Conservation (phyloP, 1,140 invertebrate genomes). For the Armadillidium nasatum region DNA sequence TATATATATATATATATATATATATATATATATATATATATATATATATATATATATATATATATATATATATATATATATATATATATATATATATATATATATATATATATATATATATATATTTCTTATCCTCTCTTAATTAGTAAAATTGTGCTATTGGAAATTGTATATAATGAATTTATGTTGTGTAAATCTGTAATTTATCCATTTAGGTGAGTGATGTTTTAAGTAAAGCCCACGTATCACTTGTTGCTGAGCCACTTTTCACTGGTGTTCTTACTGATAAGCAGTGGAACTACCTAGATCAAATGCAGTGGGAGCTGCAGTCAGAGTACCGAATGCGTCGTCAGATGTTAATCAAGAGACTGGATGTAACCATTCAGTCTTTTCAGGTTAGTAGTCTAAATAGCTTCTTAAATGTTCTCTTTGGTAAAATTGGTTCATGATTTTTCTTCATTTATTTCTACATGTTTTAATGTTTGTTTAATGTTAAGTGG, state of each 20-base stretch:
- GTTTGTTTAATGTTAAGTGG: constrained; percentile 66
- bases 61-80: too few species aligned
- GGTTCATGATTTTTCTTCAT: neutral
- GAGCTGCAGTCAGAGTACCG: constrained; percentile 75
- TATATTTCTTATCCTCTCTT: too few species aligned
- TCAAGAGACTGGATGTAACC: constrained; percentile 87
- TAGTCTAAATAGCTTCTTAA: neutral
- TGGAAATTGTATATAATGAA: neutral
- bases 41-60: too few species aligned
- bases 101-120: too few species aligned
- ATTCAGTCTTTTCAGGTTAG: constrained; percentile 57
- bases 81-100: too few species aligned
- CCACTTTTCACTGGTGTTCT: constrained; percentile 70
- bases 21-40: too few species aligned
- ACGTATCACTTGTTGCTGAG: constrained; percentile 58
- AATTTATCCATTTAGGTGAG: neutral
- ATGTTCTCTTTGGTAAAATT: neutral
- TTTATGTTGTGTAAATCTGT: neutral
- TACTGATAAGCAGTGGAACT: constrained; percentile 74
- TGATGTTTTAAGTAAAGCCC: constrained; percentile 25
- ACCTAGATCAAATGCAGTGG: constrained; percentile 62
- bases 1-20: too few species aligned
- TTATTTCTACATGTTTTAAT: too few species aligned
- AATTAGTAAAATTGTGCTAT: neutral
- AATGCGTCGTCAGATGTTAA: constrained; percentile 75